phyloP scores from a whole-genome alignment of 30 jellyfish, hydroid and myxozoan genomes.

The Sanderia malayensis region DNA sequence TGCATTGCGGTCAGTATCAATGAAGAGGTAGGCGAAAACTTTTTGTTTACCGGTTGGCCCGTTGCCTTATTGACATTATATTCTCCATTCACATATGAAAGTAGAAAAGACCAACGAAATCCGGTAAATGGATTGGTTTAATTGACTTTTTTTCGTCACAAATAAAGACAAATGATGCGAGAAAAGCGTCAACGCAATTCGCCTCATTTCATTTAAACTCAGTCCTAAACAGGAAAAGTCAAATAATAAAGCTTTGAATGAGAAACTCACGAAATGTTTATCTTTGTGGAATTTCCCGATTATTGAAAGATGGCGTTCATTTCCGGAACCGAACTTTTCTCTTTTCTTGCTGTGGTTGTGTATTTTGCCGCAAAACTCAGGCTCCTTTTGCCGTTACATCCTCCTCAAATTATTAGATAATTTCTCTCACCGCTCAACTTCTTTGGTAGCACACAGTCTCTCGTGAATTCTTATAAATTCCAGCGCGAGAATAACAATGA shows the following conservation, averaged over 20 bases:
- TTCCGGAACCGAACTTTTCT: background rate
- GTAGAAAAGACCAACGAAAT: background rate
- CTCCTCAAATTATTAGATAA: too few relatives aligned
- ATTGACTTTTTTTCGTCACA: background rate
- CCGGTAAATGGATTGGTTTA: background rate
- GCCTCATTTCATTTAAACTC: too few relatives aligned
- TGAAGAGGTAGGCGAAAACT: background rate
- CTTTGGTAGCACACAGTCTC: too few relatives aligned
- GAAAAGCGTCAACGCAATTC: too few relatives aligned
- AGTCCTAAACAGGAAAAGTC: background rate
- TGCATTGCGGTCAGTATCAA: background rate
- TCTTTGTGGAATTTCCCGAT: conserved; percentile 1
- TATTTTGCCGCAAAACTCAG: background rate
- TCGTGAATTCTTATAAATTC: too few relatives aligned
- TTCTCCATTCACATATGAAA: background rate
- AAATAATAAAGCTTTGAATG: background rate
- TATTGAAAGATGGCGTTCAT: background rate
- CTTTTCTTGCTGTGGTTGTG: background rate
- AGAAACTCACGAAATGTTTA: background rate
- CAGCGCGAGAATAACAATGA: too few relatives aligned
- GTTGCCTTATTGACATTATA: background rate
- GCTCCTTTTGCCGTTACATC: too few relatives aligned
- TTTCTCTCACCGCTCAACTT: too few relatives aligned
- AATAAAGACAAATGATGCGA: too few relatives aligned
- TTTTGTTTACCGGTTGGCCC: background rate